Evolutionary conservation across 2,113 vertebrate genomes (phyloP).

Genomic region (Stictonetta naevosa): DNA sequence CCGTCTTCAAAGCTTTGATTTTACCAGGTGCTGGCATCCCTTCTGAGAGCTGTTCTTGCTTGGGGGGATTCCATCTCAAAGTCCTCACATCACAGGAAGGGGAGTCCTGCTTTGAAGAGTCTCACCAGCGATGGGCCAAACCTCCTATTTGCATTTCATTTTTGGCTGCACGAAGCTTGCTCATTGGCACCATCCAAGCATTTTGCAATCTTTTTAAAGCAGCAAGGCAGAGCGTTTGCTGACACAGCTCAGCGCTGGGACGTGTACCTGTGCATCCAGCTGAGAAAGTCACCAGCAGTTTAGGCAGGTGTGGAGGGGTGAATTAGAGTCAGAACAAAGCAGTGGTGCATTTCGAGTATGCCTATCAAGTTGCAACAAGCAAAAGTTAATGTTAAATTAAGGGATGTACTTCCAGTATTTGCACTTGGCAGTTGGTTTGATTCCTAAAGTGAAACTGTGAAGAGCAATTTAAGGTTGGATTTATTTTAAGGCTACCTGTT

Average conservation of each 20-base stretch:
- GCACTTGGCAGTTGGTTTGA: slow-evolving; percentile 3
- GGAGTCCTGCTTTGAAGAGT: slow-evolving; percentile 67
- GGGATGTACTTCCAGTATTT: not conserved
- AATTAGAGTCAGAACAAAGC: slow-evolving; percentile 49
- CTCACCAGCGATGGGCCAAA: slow-evolving; percentile 39
- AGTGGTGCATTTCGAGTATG: slow-evolving; percentile 18
- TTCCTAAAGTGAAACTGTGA: slow-evolving; percentile 1
- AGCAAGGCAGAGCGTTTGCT: slow-evolving; percentile 13
- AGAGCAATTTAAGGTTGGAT: not conserved
- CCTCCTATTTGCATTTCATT: slow-evolving; percentile 64
- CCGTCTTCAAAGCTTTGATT: slow-evolving; percentile 73
- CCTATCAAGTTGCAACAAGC: slow-evolving; percentile 62
- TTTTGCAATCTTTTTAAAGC: slow-evolving; percentile 64
- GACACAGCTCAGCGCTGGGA: slow-evolving; percentile 15
- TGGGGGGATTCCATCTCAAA: slow-evolving; percentile 65
- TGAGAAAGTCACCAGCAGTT: slow-evolving; percentile 48
- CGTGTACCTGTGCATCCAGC: slow-evolving; percentile 9
- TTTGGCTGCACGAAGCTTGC: slow-evolving; percentile 21
- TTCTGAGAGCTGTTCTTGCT: slow-evolving; percentile 62
- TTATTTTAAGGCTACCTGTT: not conserved
- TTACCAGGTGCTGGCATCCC: slow-evolving; percentile 62
- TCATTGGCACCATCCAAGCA: slow-evolving; percentile 28
- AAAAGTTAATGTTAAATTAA: slow-evolving; percentile 4
- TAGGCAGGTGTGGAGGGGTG: slow-evolving; percentile 43
- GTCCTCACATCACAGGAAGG: slow-evolving; percentile 67